Evolutionary conservation across 2,797 vertebrate genomes (phyloP).

Genomic region (Dendrocincla tyrannina): DNA sequence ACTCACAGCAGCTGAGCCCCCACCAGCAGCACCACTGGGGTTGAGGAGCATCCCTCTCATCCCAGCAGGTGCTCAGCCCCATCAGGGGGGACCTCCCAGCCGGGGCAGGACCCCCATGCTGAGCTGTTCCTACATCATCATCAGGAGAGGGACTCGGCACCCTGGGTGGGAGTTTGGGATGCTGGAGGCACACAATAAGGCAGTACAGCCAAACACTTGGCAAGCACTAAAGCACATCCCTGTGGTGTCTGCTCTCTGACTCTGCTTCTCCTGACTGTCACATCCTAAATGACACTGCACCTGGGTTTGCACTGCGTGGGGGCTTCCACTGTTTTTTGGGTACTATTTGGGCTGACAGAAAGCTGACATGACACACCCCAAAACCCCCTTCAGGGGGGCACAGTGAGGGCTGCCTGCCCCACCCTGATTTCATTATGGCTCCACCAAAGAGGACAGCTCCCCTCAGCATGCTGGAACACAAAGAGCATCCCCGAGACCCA

Average conservation of each 20-base stretch:
- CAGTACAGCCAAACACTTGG: background rate
- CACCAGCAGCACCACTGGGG: background rate
- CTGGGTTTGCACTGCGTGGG: background rate
- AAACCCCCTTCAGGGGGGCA: background rate
- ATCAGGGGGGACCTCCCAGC: background rate
- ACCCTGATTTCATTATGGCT: background rate
- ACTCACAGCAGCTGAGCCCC: background rate
- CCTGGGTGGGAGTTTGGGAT: background rate
- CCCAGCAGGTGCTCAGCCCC: background rate
- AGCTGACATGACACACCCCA: background rate
- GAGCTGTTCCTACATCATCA: background rate
- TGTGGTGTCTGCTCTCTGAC: background rate
- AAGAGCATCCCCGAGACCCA: background rate
- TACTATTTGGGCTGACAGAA: background rate
- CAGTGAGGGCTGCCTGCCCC: background rate
- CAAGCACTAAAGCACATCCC: background rate
- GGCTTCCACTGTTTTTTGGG: background rate
- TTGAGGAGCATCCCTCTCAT: background rate
- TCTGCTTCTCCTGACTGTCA: background rate
- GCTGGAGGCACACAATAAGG: background rate
- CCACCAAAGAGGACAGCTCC: background rate
- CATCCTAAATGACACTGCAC: background rate
- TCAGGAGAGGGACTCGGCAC: fast-evolving
- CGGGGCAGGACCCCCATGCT: background rate
- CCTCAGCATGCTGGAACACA: background rate